phyloP scores from a whole-genome alignment of 2,113 vertebrate species.

The Rhynchomys soricoides region DNA sequence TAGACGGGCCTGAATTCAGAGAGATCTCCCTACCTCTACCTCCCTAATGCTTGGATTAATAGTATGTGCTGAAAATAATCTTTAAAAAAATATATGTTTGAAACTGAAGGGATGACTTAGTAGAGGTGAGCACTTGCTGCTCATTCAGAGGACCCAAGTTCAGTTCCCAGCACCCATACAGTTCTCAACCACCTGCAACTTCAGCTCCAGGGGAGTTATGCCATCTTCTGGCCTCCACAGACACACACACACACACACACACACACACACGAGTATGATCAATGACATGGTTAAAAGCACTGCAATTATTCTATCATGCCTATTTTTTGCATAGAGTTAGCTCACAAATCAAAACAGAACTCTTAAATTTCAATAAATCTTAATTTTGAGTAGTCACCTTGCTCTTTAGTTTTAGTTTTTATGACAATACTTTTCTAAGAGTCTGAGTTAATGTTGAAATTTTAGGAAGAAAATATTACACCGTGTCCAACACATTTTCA shows the following conservation, averaged over 20 bases:
- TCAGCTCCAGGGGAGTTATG: background rate
- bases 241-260: background rate
- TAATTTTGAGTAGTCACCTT: background rate
- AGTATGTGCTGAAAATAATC: background rate
- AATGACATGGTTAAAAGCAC: background rate
- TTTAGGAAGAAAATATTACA: background rate
- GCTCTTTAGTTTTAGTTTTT: background rate
- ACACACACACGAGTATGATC: background rate
- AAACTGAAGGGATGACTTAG: background rate
- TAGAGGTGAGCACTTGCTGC: background rate
- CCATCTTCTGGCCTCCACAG: background rate
- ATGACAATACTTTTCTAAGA: background rate
- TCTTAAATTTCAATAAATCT: background rate
- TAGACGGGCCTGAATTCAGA: background rate
- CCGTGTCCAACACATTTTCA: background rate
- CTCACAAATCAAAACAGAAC: background rate
- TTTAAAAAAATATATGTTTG: background rate
- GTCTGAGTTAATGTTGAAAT: background rate
- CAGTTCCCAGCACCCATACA: background rate
- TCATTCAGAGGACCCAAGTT: background rate
- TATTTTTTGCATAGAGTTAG: background rate
- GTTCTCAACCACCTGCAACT: background rate
- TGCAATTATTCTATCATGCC: background rate
- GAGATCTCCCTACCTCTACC: background rate
- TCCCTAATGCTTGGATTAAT: background rate